Base-by-base conservation (phyloP, 2,888 invertebrate species). In the Oscheius myriophilus region DNA sequence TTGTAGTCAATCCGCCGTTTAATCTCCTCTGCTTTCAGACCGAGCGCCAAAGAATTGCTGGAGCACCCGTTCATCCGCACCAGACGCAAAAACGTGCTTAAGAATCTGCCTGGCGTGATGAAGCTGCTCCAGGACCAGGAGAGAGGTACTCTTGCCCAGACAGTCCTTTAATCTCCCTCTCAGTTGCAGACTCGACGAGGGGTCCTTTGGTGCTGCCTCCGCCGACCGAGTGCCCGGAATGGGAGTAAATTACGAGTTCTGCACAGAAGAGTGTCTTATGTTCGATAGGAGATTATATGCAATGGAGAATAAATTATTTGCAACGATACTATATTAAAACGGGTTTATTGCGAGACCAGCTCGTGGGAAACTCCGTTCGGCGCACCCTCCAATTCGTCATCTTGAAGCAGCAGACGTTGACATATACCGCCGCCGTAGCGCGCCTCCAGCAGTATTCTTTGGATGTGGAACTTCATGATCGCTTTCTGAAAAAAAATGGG, bases 401-500 rank as follows among this genome's bases (percentile, higher is more conserved):
- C 49, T 23, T 61, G 49, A 18, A 46, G n/a, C 12, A 61, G n/a
- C 12, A 61, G 46, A 14, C 21, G 12, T 26, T 61, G 46, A 23
- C n/a, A 21, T 12, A 46, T 61, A 0, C 33, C 49, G 25, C n/a
- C 26, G n/a, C 61, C 61, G 63, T 81, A 83, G 23, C 81, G 62
- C 9, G 80, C 79, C 49, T 83, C 83, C 54, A 82, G 70, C 23
- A 83, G 67, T 33, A 83, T 83, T 52, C 75, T 65, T 73, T 82
- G 82, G 55, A 83, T 79, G 73, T 81, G 72, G 73, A 80, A 76
- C 59, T 83, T 83, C 58, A 78, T 70, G 12, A 82, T 33, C 2
- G 80, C 73, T 69, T 83, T 83, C 83, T 83, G 73, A 51, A 82
- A 76, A 42, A 46, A 39, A 46, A 21, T 1, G 21, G 26, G 18